phyloP scores from a whole-genome alignment of 2,797 vertebrate species.

The Alcedo quadribrachys region DNA sequence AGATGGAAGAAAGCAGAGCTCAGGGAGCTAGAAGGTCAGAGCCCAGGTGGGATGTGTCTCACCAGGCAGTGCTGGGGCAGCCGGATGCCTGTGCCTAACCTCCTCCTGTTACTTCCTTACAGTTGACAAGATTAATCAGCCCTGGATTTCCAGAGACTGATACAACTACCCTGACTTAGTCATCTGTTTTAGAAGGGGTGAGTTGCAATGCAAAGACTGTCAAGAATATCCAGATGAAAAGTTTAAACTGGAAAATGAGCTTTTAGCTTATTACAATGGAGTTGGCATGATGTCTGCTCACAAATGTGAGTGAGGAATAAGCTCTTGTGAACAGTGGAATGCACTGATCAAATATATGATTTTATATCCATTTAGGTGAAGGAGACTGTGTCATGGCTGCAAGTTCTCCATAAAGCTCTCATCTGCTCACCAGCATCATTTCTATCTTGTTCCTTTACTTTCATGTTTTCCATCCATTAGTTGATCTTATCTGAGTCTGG shows the following conservation, averaged over 20 bases:
- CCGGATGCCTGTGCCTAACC: neutral
- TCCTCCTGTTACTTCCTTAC: neutral
- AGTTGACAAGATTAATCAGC: neutral
- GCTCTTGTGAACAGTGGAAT: neutral
- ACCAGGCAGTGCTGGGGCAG: neutral
- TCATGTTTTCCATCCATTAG: neutral
- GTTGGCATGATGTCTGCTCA: neutral
- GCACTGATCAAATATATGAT: neutral
- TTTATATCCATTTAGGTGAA: neutral
- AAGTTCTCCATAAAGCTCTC: neutral
- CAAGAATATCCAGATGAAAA: neutral
- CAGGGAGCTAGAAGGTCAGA: conserved; percentile 9
- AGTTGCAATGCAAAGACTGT: neutral
- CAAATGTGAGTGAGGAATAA: neutral
- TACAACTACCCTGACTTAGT: neutral
- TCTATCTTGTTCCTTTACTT: neutral
- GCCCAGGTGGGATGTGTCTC: conserved; percentile 35
- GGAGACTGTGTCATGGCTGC: neutral
- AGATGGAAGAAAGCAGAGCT: neutral
- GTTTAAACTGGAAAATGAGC: neutral
- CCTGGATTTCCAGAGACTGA: neutral
- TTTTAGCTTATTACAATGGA: neutral
- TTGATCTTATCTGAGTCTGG: neutral
- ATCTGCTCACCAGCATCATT: neutral
- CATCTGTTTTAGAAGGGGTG: conserved; percentile 5